Evolutionary conservation across 2,888 invertebrate genomes (phyloP), one percentile per base, ranked within the genome.

Genomic region (Deilephila elpenor): DNA sequence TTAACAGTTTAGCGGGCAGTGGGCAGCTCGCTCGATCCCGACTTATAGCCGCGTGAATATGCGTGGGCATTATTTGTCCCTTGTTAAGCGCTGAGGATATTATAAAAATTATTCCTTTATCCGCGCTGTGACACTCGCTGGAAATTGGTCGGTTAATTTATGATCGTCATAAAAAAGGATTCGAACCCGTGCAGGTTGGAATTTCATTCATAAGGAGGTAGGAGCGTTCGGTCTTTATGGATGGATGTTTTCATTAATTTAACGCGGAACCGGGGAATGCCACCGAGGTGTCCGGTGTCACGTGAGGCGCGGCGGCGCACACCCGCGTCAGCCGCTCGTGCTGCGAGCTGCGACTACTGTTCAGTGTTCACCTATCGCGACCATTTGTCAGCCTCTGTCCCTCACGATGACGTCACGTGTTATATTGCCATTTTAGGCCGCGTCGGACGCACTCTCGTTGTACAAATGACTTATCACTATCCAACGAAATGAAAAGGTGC

Each of bases 121-220:
- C 90, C 93, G 86, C 83, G 89, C 91, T 91, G 93, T 93, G 94
- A 94, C 94, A 94, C 91, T 93, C 91, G 89, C 86, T 94, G 92
- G 93, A 93, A 93, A 94, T 94, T 93, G 93, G 93, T 93, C 89
- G 88, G 86, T 89, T 93, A 91, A 94, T 94, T 94, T 94, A 94
- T 94, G 91, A 86, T 88, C 82, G 87, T 89, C 92, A 93, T 94
- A 93, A 94, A 94, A 94, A 94, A 93, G 93, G 93, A 93, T 91
- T 91, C 91, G 89, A 91, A 87, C 85, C 91, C 90, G 92, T 88
- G 86, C 91, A 88, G 90, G 90, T 89, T 92, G 94, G 94, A 91
- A 93, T 94, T 93, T 93, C 95, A 95, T 95, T 95, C 95, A 95
- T 94, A 94, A 94, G 93, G 91, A 91, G 88, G 93, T 91, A 91